These are phyloP conservation scores for Drosophila anceps DNA, from an alignment of 2,888 invertebrate species.

Conservation along the genomic window DNA sequence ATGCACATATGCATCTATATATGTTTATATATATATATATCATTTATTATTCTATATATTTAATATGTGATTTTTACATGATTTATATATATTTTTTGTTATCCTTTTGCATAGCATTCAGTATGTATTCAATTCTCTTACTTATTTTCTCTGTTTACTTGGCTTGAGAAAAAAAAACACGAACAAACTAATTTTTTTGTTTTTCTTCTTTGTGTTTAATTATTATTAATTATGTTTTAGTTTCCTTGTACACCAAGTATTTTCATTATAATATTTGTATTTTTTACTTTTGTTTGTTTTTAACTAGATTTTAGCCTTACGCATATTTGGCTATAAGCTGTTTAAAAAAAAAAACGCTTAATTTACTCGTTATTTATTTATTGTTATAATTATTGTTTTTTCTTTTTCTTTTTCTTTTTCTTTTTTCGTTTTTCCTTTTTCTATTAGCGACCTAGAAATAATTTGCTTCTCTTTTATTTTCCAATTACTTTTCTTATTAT, in stretches of 20 bases:
- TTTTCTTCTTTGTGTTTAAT: neutral
- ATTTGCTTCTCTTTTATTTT: constrained; percentile 19
- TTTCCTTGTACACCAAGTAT: constrained; percentile 42
- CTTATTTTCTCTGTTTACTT: constrained; percentile 24
- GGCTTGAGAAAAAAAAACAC: constrained; percentile 32
- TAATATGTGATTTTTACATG: constrained; percentile 41
- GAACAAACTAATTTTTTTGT: constrained; percentile 30
- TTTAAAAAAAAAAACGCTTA: constrained; percentile 73
- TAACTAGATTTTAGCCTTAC: constrained; percentile 62
- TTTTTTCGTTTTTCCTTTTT: constrained; percentile 11
- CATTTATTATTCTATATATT: constrained; percentile 31
- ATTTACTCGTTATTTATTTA: constrained; percentile 63
- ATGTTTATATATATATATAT: constrained; percentile 36
- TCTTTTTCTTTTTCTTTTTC: constrained; percentile 2
- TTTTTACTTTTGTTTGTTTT: constrained; percentile 7
- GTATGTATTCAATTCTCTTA: constrained; percentile 35
- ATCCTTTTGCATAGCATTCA: constrained; percentile 40
- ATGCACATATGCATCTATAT: too few species aligned
- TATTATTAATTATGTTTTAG: constrained; percentile 21
- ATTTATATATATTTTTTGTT: constrained; percentile 16
- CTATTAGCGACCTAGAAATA: constrained; percentile 48
- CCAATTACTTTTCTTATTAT: constrained; percentile 36
- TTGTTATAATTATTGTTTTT: constrained; percentile 58
- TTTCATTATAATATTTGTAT: constrained; percentile 30
- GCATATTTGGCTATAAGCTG: constrained; percentile 72